Evolutionary conservation across 2,888 invertebrate species (phyloP).

Genomic region (Buathra laborator): DNA sequence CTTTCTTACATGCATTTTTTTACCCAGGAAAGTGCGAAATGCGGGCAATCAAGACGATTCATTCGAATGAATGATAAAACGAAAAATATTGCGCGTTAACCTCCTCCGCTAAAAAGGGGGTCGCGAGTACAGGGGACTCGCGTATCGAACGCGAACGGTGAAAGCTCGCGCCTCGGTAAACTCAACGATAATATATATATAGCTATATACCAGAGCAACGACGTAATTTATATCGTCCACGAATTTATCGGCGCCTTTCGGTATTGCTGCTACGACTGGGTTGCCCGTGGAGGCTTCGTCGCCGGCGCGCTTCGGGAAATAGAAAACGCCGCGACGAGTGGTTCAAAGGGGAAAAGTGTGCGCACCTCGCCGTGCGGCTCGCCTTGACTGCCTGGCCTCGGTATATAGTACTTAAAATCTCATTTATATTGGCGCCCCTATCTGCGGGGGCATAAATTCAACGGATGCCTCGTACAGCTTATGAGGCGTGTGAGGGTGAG

Average conservation of each 20-base stretch:
- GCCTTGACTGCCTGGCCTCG: constrained; percentile 60
- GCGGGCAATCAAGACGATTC: neutral
- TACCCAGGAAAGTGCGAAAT: neutral
- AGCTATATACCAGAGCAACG: constrained; percentile 34
- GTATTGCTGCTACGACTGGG: constrained; percentile 57
- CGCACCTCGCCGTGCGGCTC: constrained; percentile 42
- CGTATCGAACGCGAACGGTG: constrained; percentile 47
- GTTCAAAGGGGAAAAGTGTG: constrained; percentile 61
- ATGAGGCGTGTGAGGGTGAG: constrained; percentile 43
- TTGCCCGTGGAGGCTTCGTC: constrained; percentile 40
- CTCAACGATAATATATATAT: constrained; percentile 40
- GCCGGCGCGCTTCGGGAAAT: constrained; percentile 65
- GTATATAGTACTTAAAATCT: constrained; percentile 82
- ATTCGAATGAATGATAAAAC: constrained; percentile 21
- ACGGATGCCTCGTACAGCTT: constrained; percentile 70
- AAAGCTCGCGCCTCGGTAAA: constrained; percentile 45
- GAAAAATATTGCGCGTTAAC: constrained; percentile 22
- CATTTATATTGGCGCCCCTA: constrained; percentile 81
- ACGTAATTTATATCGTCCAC: constrained; percentile 68
- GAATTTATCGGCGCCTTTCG: constrained; percentile 70
- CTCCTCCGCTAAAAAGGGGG: neutral
- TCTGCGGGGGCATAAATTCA: constrained; percentile 81
- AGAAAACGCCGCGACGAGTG: constrained; percentile 65
- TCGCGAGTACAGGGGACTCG: constrained; percentile 13
- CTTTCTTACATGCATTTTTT: neutral